Percentiles rank a stretch among this genome's conserved stretches.
phyloP scores from a whole-genome alignment of 1,140 invertebrate species.

The Drosophila insularis region DNA sequence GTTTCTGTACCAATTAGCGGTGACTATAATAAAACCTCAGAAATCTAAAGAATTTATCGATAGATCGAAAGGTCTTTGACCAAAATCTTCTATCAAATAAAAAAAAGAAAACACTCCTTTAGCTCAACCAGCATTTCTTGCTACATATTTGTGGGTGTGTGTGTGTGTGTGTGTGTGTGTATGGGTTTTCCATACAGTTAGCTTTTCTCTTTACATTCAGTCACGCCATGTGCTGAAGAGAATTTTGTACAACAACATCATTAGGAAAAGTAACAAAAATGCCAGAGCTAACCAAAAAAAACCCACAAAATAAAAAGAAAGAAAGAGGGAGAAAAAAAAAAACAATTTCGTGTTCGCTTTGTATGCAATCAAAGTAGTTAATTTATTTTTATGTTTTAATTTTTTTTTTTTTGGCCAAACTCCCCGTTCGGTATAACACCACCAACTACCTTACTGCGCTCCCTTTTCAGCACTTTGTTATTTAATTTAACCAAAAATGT shows the following conservation, averaged over 20 bases:
- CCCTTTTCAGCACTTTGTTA: slow-evolving; percentile 24
- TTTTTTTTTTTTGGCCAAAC: not conserved
- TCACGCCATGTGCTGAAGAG: slow-evolving; percentile 8
- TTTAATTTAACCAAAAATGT: slow-evolving; percentile 54
- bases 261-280: slow-evolving; percentile 12
- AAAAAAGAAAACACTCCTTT: too few species aligned
- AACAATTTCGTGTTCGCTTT: slow-evolving; percentile 8
- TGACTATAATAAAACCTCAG: too few species aligned
- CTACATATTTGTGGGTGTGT: not conserved
- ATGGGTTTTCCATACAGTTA: not conserved
- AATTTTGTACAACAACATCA: slow-evolving; percentile 15
- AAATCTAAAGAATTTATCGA: too few species aligned
- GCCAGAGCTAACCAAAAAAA: slow-evolving; percentile 5
- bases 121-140: too few species aligned
- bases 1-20: too few species aligned
- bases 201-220: slow-evolving; percentile 1
- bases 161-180: slow-evolving; percentile 16
- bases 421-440: not conserved
- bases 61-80: too few species aligned
- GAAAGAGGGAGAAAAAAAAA: not conserved
- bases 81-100: too few species aligned
- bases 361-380: slow-evolving; percentile 17
- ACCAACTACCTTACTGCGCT: not conserved
- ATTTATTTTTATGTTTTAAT: slow-evolving; percentile 21
- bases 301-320: not conserved